phyloP scores from a whole-genome alignment of 2,113 vertebrate species.

The Phodopus roborovskii region DNA sequence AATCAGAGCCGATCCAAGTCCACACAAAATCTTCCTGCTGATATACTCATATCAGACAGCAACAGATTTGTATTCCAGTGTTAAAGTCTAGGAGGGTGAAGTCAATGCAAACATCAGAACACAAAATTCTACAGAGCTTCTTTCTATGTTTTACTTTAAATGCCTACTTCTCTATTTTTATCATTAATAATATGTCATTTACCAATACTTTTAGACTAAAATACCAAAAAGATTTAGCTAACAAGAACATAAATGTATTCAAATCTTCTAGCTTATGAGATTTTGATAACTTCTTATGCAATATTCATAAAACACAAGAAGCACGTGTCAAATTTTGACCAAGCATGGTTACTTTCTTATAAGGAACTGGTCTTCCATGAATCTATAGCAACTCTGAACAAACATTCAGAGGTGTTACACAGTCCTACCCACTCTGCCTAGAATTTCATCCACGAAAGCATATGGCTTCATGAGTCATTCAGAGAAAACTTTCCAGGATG shows the following conservation, averaged over 20 bases:
- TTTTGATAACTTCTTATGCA: neutral
- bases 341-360: neutral
- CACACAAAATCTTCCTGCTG: neutral
- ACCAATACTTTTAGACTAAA: neutral
- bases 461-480: neutral
- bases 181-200: neutral
- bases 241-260: neutral
- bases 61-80: neutral
- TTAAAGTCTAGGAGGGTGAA: neutral
- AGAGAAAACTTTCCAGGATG: neutral
- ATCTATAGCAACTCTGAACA: neutral
- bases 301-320: neutral
- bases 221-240: conserved; percentile 13
- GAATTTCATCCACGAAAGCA: neutral
- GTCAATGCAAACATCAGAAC: neutral
- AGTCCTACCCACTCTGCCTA: no score
- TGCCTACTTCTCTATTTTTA: neutral
- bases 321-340: neutral
- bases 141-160: neutral
- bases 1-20: neutral
- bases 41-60: neutral
- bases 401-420: neutral
- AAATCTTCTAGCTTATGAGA: neutral
- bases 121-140: conserved; percentile 1
- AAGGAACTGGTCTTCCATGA: neutral